phyloP scores from a whole-genome alignment of 2,888 invertebrate genomes.

The Tinea pellionella region DNA sequence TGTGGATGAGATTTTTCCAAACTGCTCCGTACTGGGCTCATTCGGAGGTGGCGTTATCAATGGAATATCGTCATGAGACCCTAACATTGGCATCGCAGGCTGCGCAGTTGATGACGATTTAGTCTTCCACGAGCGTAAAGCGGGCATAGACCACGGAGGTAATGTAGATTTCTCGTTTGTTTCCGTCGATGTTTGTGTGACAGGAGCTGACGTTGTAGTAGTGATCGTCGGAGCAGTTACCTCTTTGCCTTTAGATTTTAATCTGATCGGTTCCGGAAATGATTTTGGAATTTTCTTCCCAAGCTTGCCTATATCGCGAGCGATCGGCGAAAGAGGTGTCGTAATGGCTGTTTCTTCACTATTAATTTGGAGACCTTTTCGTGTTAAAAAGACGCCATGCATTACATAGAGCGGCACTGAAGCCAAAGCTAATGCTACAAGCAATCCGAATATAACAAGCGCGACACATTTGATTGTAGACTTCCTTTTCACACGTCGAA shows the following conservation, averaged over 20 bases:
- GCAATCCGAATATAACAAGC: slow-evolving; percentile 43
- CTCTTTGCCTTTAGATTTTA: no score
- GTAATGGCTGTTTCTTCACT: slow-evolving; percentile 26
- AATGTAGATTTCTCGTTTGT: slow-evolving; percentile 45
- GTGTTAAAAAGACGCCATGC: slow-evolving; percentile 38
- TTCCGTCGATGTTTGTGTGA: slow-evolving; percentile 36
- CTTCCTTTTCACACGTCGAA: slow-evolving; percentile 41
- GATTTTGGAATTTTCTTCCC: slow-evolving; percentile 53
- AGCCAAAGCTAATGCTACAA: slow-evolving; percentile 41
- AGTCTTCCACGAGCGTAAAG: not conserved
- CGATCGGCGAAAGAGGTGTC: slow-evolving; percentile 36
- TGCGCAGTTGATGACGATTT: slow-evolving; percentile 26
- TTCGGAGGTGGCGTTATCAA: slow-evolving; percentile 29
- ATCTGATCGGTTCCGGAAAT: slow-evolving; percentile 24
- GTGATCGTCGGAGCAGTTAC: slow-evolving; percentile 33
- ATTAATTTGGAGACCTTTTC: slow-evolving; percentile 30
- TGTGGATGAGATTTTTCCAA: not conserved
- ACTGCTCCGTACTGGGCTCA: not conserved
- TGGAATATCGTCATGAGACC: slow-evolving; percentile 32
- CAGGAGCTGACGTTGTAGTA: slow-evolving; percentile 34
- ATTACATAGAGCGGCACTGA: slow-evolving; percentile 48
- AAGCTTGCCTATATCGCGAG: slow-evolving; percentile 40
- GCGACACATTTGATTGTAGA: slow-evolving; percentile 45
- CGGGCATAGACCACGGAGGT: slow-evolving; percentile 31
- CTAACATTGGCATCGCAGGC: slow-evolving; percentile 41